A percentile compares a stretch with the other conserved stretches of the same genome.
Evolutionary conservation across 2,113 vertebrate genomes (phyloP).

Genomic region (Nymphicus hollandicus): DNA sequence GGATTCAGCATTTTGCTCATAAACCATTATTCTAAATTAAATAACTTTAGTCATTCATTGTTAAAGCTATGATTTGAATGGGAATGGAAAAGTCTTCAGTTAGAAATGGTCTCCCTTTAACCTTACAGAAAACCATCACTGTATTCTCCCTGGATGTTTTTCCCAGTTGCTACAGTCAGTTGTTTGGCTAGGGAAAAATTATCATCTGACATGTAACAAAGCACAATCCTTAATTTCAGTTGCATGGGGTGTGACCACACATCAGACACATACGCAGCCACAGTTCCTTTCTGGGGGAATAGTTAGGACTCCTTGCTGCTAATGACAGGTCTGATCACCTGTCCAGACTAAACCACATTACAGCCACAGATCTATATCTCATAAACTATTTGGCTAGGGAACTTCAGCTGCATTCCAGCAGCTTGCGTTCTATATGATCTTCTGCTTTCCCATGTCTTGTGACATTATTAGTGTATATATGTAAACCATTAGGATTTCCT

Average conservation of each 20-base stretch:
- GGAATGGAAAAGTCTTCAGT: background rate
- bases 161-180: background rate
- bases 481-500: slow-evolving; percentile 34
- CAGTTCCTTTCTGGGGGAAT: background rate
- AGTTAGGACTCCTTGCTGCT: background rate
- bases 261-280: background rate
- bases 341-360: background rate
- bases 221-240: background rate
- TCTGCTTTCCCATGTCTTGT: background rate
- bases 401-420: background rate
- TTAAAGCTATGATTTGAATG: background rate
- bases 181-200: background rate
- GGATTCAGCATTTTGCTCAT: background rate
- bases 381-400: background rate
- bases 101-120: background rate
- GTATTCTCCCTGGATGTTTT: background rate
- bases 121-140: background rate
- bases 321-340: background rate
- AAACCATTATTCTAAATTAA: background rate
- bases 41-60: background rate
- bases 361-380: background rate
- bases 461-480: background rate
- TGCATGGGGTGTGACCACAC: background rate
- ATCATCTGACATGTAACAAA: background rate
- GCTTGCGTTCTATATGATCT: background rate